Evolutionary conservation across 2,888 invertebrate species (phyloP).

Genomic region (Nomada ruficornis): DNA sequence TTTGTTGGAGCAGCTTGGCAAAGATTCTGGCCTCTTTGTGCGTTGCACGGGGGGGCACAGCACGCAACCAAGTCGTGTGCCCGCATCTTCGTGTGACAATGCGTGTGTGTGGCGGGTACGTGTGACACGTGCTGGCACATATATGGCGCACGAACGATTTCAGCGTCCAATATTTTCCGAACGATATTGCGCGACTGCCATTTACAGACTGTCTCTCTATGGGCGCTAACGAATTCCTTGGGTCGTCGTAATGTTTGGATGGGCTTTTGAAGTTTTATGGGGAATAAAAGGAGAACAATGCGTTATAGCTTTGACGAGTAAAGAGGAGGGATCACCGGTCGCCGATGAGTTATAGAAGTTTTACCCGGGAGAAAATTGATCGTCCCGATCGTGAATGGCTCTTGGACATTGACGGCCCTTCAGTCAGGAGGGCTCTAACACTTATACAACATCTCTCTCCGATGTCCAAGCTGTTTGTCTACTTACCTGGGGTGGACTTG

Average conservation of each 20-base stretch:
- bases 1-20: conserved; percentile 62
- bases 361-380: conserved; percentile 46
- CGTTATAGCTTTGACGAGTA: conserved; percentile 25
- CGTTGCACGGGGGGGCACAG: conserved; percentile 3
- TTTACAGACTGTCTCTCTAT: conserved; percentile 22
- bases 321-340: not conserved
- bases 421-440: conserved; percentile 13
- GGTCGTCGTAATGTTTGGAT: conserved; percentile 42
- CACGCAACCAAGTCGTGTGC: not conserved
- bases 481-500: not conserved
- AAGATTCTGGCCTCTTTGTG: conserved; percentile 45
- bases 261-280: conserved; percentile 56
- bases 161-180: conserved; percentile 68
- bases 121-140: conserved; percentile 31
- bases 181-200: conserved; percentile 48
- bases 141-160: conserved; percentile 58
- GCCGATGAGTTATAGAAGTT: conserved; percentile 51
- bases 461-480: conserved; percentile 10
- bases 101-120: conserved; percentile 8
- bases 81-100: conserved; percentile 29
- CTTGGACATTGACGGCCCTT: conserved; percentile 26
- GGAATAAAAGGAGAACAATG: conserved; percentile 50
- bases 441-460: not conserved
- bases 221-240: conserved; percentile 46
- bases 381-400: conserved; percentile 34